Evolutionary conservation across 2,888 invertebrate species (phyloP).

Genomic region (Drosophila parthenogenetica): DNA sequence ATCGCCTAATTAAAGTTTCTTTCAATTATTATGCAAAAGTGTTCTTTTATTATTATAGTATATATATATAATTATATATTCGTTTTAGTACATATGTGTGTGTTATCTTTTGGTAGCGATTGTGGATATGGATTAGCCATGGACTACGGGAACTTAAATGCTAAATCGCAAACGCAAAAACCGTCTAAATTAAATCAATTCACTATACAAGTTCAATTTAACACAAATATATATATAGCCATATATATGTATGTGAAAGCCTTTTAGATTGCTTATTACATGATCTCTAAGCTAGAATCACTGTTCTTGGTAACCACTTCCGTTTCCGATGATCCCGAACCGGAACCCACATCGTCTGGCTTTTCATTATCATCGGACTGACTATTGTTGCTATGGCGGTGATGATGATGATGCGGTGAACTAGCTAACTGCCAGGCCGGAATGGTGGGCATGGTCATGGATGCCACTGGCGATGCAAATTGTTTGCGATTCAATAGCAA

Average conservation of each 20-base stretch:
- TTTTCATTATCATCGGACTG: slow-evolving; percentile 85
- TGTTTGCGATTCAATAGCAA: slow-evolving; percentile 91
- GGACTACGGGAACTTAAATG: slow-evolving; percentile 37
- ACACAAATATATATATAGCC: slow-evolving; percentile 20
- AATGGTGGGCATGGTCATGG: slow-evolving; percentile 88
- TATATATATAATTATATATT: slow-evolving; percentile 58
- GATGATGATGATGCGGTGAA: slow-evolving; percentile 81
- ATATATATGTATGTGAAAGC: slow-evolving; percentile 12
- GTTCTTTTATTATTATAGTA: slow-evolving; percentile 55
- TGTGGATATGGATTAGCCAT: slow-evolving; percentile 43
- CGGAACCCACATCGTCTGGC: slow-evolving; percentile 87
- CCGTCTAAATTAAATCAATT: slow-evolving; percentile 31
- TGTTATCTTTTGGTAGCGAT: slow-evolving; percentile 57
- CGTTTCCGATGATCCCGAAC: slow-evolving; percentile 89
- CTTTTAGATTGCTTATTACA: slow-evolving; percentile 86
- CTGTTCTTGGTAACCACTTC: slow-evolving; percentile 91
- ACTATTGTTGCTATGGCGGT: slow-evolving; percentile 80
- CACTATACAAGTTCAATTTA: slow-evolving; percentile 33
- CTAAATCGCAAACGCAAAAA: slow-evolving; percentile 43
- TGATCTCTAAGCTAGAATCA: slow-evolving; percentile 91
- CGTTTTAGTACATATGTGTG: slow-evolving; percentile 45
- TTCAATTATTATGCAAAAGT: slow-evolving; percentile 64
- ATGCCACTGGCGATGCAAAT: slow-evolving; percentile 89
- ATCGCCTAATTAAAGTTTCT: slow-evolving; percentile 70
- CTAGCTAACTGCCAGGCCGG: slow-evolving; percentile 92